Conservation (phyloP, 2,113 vertebrate species). For the Australoheros scitulus region DNA sequence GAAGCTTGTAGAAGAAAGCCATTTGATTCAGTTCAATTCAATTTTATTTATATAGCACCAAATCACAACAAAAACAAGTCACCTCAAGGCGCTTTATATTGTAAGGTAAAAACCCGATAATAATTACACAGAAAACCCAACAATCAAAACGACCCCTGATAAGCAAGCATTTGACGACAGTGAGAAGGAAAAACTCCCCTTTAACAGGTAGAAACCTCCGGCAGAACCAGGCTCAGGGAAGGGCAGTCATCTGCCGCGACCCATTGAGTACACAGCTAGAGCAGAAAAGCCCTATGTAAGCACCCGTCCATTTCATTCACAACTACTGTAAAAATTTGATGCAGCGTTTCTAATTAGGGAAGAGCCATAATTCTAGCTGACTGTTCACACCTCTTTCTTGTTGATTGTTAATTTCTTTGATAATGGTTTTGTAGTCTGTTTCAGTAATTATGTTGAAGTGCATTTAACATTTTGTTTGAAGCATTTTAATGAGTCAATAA, state of each 20-base stretch:
- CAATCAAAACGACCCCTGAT: too few relatives aligned
- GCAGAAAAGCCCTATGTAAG: not conserved
- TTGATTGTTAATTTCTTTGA: not conserved
- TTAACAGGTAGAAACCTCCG: too few relatives aligned
- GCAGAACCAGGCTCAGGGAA: too few relatives aligned
- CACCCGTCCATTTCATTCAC: not conserved
- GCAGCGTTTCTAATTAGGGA: not conserved
- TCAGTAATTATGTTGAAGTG: not conserved
- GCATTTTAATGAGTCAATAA: not conserved
- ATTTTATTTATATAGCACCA: too few relatives aligned
- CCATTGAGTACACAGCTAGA: not conserved
- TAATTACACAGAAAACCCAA: too few relatives aligned
- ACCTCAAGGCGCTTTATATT: too few relatives aligned
- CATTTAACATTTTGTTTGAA: not conserved
- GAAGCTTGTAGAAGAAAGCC: not conserved
- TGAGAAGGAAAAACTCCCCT: too few relatives aligned
- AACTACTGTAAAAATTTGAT: not conserved
- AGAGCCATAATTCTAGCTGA: not conserved
- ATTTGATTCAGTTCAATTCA: too few relatives aligned
- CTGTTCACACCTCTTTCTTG: not conserved
- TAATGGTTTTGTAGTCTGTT: not conserved
- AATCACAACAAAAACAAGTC: too few relatives aligned
- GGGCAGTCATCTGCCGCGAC: too few relatives aligned
- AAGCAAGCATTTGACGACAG: too few relatives aligned
- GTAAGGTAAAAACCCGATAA: too few relatives aligned